Base-by-base conservation (phyloP, 1,140 invertebrate species). In the Ceratitis capitata region DNA sequence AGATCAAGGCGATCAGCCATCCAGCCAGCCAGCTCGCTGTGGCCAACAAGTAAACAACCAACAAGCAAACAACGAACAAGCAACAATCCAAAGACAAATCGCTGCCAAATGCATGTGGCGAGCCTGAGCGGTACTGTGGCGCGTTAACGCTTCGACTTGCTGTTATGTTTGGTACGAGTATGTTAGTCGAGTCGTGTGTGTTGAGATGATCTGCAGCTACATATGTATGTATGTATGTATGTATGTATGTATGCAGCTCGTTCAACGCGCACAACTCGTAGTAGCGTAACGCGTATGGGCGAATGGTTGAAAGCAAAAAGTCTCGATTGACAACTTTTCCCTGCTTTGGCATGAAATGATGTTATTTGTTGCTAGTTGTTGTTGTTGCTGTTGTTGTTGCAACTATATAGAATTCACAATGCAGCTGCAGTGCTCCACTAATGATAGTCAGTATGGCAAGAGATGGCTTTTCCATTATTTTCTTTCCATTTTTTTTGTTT, bases 241-340 rank as follows among this genome's bases (percentile, higher is more conserved):
- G n/a, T n/a, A n/a, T n/a, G n/a, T n/a, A n/a, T n/a, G n/a, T n/a
- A n/a, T n/a, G n/a, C n/a, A n/a, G n/a, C n/a, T n/a, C 19, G 69
- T 35, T 35, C 64, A 69, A 32, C 58, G 23, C 23, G 51, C 51
- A n/a, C n/a, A n/a, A n/a, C n/a, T n/a, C n/a, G n/a, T n/a, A n/a
- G n/a, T n/a, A n/a, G n/a, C n/a, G n/a, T n/a, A 14, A 29, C 58
- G 64, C 64, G n/a, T n/a, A n/a, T n/a, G n/a, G 35, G 64, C 42
- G 69, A 78, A 45, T 78, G 6, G 69, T 39, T 78, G 69, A 78
- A 78, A 78, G 69, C 69, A 78, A 78, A 78, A 42, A 78, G 69
- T 78, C 69, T 45, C 42, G 69, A 78, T 78, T 78, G 69, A 78
- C 69, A 78, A 78, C 69, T 78, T 78, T 78, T 78, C 69, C 69